phyloP scores from a whole-genome alignment of 35 echinoderm and acorn worm species.

The Lytechinus pictus region DNA sequence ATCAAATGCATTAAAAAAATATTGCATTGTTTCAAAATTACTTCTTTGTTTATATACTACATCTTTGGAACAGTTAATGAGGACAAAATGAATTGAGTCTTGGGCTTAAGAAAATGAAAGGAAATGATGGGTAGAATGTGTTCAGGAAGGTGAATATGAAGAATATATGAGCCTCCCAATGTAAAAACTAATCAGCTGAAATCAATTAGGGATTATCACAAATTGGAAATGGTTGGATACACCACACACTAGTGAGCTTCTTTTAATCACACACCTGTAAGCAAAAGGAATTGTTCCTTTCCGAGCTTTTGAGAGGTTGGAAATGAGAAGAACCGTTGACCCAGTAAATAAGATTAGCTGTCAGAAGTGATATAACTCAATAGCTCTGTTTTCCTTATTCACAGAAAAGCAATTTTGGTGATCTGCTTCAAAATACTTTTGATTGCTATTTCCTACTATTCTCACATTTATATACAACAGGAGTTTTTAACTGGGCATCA shows the following conservation, averaged over 20 bases:
- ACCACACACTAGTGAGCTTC: background rate
- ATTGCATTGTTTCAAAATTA: background rate
- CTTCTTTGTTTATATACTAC: background rate
- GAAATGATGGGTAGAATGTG: no score
- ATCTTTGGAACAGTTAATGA: background rate
- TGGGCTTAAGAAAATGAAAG: background rate
- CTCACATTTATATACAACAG: background rate
- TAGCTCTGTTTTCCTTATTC: background rate
- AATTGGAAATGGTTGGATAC: background rate
- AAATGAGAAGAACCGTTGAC: constrained; percentile 3
- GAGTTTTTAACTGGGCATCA: background rate
- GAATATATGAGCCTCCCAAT: background rate
- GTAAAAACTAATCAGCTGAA: background rate
- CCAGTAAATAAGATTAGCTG: constrained; percentile 3
- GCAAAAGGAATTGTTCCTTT: background rate
- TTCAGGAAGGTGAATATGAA: background rate
- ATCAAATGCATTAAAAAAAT: background rate
- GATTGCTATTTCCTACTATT: background rate
- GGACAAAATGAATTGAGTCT: no score
- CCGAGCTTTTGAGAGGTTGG: background rate
- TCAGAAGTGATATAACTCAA: background rate
- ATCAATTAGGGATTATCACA: background rate
- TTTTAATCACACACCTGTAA: background rate
- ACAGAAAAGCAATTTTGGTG: background rate
- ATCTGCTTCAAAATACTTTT: background rate